Percentiles rank a stretch among this genome's conserved stretches.
Evolutionary conservation across 2,113 vertebrate species (phyloP).

Genomic region (Ellobius talpinus): DNA sequence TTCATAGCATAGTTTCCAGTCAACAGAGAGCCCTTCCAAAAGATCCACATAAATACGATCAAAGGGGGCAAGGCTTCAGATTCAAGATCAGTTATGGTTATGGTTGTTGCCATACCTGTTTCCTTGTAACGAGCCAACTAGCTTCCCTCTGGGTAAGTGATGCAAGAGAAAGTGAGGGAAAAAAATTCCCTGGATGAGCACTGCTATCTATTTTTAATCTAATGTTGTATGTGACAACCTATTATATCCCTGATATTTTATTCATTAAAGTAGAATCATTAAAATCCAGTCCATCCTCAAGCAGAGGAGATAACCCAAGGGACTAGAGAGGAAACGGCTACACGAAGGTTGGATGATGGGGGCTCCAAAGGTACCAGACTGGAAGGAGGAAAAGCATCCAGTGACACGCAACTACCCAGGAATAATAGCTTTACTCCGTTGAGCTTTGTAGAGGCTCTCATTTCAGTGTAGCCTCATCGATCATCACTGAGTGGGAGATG

Average conservation of each 20-base stretch:
- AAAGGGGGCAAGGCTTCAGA: not conserved
- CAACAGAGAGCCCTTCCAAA: not conserved
- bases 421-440: not conserved
- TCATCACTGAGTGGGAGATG: not conserved
- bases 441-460: not conserved
- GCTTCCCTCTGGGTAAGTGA: not conserved
- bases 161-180: not conserved
- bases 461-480: not conserved
- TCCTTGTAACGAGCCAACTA: not conserved
- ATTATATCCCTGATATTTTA: not conserved
- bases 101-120: not conserved
- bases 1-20: not conserved
- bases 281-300: not conserved
- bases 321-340: not conserved
- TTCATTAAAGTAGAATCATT: not conserved
- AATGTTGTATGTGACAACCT: not conserved
- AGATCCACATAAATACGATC: not conserved
- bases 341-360: not conserved
- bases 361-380: not conserved
- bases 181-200: not conserved
- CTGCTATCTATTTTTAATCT: not conserved
- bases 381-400: not conserved
- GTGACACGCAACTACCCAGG: not conserved
- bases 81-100: not conserved
- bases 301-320: not conserved